Evolutionary conservation across 2,797 vertebrate species (phyloP).

Genomic region (Cryptoprocta ferox): DNA sequence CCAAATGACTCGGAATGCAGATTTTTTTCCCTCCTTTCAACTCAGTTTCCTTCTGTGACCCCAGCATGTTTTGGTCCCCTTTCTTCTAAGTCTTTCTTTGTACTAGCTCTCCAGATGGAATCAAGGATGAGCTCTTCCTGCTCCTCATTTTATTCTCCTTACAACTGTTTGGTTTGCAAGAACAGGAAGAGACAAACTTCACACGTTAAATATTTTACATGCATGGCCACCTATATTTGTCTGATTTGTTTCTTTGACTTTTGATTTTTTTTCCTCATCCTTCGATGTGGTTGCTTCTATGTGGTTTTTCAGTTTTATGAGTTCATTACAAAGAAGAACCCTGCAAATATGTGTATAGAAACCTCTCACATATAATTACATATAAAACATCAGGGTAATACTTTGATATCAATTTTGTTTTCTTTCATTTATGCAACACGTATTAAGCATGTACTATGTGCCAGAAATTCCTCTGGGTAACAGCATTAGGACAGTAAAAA

Average conservation of each 20-base stretch:
- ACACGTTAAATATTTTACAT: slow-evolving; percentile 70
- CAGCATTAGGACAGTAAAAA: neutral
- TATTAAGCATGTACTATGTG: neutral
- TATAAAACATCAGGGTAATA: neutral
- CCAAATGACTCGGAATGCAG: slow-evolving; percentile 83
- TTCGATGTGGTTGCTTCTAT: neutral
- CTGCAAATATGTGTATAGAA: neutral
- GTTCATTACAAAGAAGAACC: neutral
- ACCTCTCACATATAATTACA: neutral
- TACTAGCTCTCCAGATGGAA: slow-evolving; percentile 83
- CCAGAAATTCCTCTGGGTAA: neutral
- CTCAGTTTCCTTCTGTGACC: slow-evolving; percentile 85
- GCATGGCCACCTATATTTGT: slow-evolving; percentile 59
- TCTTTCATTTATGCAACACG: neutral
- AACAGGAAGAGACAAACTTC: slow-evolving; percentile 71
- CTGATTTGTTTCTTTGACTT: slow-evolving; percentile 62
- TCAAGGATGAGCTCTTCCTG: slow-evolving; percentile 66
- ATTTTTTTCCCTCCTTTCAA: slow-evolving; percentile 85
- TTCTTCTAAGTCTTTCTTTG: slow-evolving; percentile 85
- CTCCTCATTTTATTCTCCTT: slow-evolving; percentile 75
- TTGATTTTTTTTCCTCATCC: neutral
- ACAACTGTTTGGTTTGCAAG: slow-evolving; percentile 54
- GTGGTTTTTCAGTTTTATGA: neutral
- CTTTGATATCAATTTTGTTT: neutral
- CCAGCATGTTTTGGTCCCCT: slow-evolving; percentile 61